Base-by-base conservation (phyloP, 2,888 invertebrate genomes). In the Dilophus febrilis region DNA sequence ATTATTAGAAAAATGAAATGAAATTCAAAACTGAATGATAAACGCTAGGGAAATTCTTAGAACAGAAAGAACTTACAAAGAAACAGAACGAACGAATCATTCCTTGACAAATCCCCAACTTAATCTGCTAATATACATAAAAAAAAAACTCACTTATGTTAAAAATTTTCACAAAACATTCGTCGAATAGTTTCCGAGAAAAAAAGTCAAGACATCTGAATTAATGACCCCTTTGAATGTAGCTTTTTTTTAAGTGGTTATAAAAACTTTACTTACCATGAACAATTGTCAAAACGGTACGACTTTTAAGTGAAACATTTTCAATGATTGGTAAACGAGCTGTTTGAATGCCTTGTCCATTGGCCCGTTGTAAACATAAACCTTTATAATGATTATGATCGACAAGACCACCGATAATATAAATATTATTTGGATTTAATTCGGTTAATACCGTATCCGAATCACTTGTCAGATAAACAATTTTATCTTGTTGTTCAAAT, bases 371-470 rank as follows among this genome's bases (percentile, higher is more conserved):
- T 57, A 82, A 74, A 55, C 94, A 94, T 13, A 86, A 62, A 3
- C 92, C 92, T 79, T 95, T 97, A 49, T 92, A 83, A 49, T 81
- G 73, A 64, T 98, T 98, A 57, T 98, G 97, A 65, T 98, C 98
- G 0, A 98, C 92, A 34, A 98, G 65, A 19, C 95, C 98, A 31
- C 98, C 98, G 57, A 98, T 95, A 37, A 98, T 76, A 55, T 97
- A 98, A 35, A 79, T 72, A 54, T 80, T 80, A 45, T 77, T 71
- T 17, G 80, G 72, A 49, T 85, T 78, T 51, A 92, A 67, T 39
- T 61, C 59, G 41, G 74, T 71, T 46, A 97, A 70, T 6, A 88
- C 64, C 65, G 87, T 88, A 35, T 86, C 80, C 12, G 95, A 95
- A 60, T 98, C 97, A 60, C 92, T 90, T 4, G 85, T 83, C 47